A percentile compares a stretch with the other conserved stretches of the same genome.
phyloP scores from a whole-genome alignment of 2,113 vertebrate genomes.

The Percina caprodes region DNA sequence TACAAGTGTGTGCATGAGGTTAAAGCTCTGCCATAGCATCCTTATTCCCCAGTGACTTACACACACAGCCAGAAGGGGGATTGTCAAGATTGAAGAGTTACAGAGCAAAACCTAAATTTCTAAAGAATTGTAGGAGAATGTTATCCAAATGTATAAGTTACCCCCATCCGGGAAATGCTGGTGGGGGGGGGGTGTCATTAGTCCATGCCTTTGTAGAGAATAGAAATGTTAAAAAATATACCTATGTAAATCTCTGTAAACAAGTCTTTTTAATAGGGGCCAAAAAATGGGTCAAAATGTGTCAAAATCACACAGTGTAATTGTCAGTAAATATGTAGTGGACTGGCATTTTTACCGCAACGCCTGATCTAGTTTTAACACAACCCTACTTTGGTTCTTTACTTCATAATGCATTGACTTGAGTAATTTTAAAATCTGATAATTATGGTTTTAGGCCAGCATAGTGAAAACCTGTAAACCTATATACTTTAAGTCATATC shows the following conservation, averaged over 20 bases:
- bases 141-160: neutral
- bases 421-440: slow-evolving; percentile 5
- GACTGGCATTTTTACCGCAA: too few relatives aligned
- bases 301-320: neutral
- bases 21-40: slow-evolving; percentile 71
- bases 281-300: neutral
- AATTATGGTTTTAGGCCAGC: neutral
- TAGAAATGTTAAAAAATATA: neutral
- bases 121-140: neutral
- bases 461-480: too few relatives aligned
- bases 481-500: too few relatives aligned
- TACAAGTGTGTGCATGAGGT: slow-evolving; percentile 69
- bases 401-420: neutral
- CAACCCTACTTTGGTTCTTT: neutral
- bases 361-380: too few relatives aligned
- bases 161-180: neutral
- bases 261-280: neutral
- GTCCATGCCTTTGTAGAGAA: neutral
- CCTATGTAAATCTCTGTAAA: neutral
- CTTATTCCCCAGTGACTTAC: slow-evolving; percentile 50
- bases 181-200: neutral
- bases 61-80: slow-evolving; percentile 8
- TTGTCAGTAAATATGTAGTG: neutral
- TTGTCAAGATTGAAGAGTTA: slow-evolving; percentile 36
- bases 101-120: slow-evolving; percentile 13